phyloP scores from a whole-genome alignment of 2,113 vertebrate species.

The Aptenodytes patagonicus region DNA sequence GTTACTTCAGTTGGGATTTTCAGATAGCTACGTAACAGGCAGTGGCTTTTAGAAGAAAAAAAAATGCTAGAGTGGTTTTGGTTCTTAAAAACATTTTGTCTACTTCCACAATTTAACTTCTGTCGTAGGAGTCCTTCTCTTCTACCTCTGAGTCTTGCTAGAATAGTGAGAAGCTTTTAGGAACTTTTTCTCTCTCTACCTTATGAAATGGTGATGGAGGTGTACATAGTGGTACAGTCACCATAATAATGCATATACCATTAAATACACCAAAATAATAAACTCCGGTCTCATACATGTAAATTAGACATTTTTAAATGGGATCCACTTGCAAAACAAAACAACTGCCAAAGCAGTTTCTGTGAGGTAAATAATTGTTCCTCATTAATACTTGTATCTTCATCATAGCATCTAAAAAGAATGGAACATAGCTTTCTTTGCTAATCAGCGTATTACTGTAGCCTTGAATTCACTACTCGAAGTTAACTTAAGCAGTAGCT shows the following conservation, averaged over 20 bases:
- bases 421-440: background rate
- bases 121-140: background rate
- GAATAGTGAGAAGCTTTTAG: background rate
- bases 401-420: background rate
- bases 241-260: background rate
- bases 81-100: background rate
- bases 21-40: background rate
- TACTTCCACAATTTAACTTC: background rate
- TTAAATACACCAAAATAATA: background rate
- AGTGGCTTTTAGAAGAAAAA: background rate
- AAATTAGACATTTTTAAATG: background rate
- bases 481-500: background rate
- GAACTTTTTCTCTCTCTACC: background rate
- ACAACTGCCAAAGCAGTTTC: background rate
- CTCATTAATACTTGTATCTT: background rate
- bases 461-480: background rate
- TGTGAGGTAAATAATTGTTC: background rate
- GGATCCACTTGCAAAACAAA: background rate
- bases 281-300: background rate
- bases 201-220: background rate
- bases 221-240: background rate
- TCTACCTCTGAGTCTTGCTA: background rate
- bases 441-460: background rate
- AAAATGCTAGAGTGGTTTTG: background rate
- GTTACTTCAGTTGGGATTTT: background rate